Conservation (phyloP, 2,113 vertebrate species). For the Climacteris rufus region DNA sequence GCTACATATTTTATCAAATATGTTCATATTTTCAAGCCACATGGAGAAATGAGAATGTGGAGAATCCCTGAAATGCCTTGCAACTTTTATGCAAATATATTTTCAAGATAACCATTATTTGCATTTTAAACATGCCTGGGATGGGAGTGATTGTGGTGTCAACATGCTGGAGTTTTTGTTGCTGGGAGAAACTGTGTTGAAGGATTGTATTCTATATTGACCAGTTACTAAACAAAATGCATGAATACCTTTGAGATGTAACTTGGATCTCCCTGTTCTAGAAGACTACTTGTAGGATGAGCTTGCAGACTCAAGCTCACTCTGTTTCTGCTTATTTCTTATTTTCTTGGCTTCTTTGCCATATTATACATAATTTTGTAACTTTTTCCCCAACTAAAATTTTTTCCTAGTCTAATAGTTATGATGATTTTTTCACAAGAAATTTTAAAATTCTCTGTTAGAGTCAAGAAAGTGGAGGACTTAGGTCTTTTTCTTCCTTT, state of each 20-base stretch:
- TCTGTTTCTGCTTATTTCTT: neutral
- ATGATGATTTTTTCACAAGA: neutral
- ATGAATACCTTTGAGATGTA: neutral
- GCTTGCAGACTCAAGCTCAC: neutral
- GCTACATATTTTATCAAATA: neutral
- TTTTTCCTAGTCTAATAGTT: neutral
- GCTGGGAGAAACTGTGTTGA: neutral
- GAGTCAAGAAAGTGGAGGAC: neutral
- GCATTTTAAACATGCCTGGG: neutral
- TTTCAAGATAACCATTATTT: neutral
- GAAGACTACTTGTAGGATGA: neutral
- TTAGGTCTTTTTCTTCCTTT: neutral
- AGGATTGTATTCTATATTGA: neutral
- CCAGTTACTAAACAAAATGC: neutral
- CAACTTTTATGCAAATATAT: neutral
- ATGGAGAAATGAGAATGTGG: neutral
- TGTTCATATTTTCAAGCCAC: neutral
- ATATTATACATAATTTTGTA: neutral
- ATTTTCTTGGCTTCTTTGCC: neutral
- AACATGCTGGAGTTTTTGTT: neutral
- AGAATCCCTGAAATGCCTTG: neutral
- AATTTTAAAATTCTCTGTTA: neutral
- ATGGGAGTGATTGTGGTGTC: neutral
- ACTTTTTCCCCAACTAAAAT: neutral
- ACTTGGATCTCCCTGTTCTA: neutral